A percentile compares a stretch with the other conserved stretches of the same genome.
Evolutionary conservation across 2,797 vertebrate genomes (phyloP).

Genomic region (Etheostoma nigrum): DNA sequence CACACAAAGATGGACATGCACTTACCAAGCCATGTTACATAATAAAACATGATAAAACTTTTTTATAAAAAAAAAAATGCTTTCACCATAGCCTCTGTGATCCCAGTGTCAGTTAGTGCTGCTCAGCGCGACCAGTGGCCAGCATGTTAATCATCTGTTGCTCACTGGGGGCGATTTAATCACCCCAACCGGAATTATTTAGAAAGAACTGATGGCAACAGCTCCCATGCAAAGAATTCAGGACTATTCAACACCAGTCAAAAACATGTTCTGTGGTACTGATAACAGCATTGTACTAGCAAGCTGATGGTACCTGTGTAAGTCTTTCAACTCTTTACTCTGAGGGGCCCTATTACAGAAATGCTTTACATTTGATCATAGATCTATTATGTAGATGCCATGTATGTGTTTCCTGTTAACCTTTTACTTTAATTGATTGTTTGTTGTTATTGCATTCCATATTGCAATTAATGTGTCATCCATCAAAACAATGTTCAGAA

Average conservation of each 20-base stretch:
- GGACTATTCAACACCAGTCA: slow-evolving; percentile 30
- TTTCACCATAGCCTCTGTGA: slow-evolving; percentile 48
- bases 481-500: neutral
- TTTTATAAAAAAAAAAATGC: slow-evolving; percentile 10
- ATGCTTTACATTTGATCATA: neutral
- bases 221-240: slow-evolving; percentile 30
- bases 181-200: slow-evolving; percentile 64
- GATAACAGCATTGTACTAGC: neutral
- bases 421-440: neutral
- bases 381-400: neutral
- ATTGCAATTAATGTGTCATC: neutral
- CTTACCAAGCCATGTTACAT: slow-evolving; percentile 48
- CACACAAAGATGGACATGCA: slow-evolving; percentile 36
- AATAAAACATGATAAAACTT: slow-evolving; percentile 47
- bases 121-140: slow-evolving; percentile 65
- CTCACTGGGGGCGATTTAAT: slow-evolving; percentile 60
- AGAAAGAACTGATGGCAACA: slow-evolving; percentile 44
- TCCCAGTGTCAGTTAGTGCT: slow-evolving; percentile 54
- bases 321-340: slow-evolving; percentile 3
- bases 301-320: neutral
- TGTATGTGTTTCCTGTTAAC: neutral
- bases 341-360: neutral
- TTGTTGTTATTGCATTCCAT: neutral
- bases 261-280: slow-evolving; percentile 20
- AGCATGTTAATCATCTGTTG: slow-evolving; percentile 69